Base-by-base conservation (phyloP, 2,113 vertebrate genomes). In the Archocentrus centrarchus region DNA sequence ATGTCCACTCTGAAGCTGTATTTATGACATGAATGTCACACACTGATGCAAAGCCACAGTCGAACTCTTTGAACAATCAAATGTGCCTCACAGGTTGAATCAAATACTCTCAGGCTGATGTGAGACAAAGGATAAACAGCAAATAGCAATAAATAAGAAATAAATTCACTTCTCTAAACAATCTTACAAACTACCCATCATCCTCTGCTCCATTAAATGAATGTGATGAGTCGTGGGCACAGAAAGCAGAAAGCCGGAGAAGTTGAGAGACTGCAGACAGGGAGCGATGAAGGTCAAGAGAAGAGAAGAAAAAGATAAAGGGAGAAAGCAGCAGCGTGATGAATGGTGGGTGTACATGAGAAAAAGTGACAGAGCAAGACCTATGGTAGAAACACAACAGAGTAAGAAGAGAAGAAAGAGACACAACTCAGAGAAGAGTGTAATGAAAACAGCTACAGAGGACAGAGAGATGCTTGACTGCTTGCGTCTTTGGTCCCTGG, bases 401-500 rank as follows among this genome's bases (percentile, higher is more conserved):
- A 55, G 55, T 81, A 87, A 86, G 27, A 70, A 14, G 75, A 17
- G 57, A 76, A 78, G 78, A 82, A 84, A 83, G 81, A 89, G 83
- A 86, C 77, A 77, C 53, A 76, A 88, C 79, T 83, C 63, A 64
- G 66, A 60, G 64, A 82, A 59, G 50, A 84, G 75, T 81, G 82
- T 64, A 68, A 60, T 50, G 81, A 87, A 88, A 91, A 88, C 24
- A 22, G 85, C 82, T 82, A 68, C 62, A 83, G 83, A 59, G 24
- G 15, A 70, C 41, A 44, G 39, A 86, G 86, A 84, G 88, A 92
- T 87, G 89, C 83, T 91, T 91, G 88, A 90, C 86, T 92, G 92
- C 89, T 66, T 89, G 88, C 58, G 22, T 89, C 91, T 91, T 92
- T 89, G 90, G 92, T 93, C 89, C 84, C 86, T 47, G 58, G 88